Conservation (phyloP, 2,113 vertebrate species). For the Opisthocomus hoazin region DNA sequence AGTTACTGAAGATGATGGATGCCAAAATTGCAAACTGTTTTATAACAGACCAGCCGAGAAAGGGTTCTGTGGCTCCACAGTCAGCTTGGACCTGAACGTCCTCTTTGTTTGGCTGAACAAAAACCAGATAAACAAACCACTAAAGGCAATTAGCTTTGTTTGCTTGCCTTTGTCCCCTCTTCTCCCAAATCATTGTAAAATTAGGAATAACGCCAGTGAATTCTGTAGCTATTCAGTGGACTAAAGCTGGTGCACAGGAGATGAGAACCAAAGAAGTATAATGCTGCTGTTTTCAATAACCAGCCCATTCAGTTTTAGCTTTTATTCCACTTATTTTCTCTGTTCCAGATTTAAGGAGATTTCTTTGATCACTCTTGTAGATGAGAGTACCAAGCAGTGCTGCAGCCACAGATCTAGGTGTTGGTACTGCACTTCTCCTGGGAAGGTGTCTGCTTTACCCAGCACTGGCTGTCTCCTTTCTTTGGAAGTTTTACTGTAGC, state of each 20-base stretch:
- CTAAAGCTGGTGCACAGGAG: conserved; percentile 27
- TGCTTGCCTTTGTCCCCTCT: conserved; percentile 36
- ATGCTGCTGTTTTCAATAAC: conserved; percentile 18
- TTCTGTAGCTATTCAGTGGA: conserved; percentile 17
- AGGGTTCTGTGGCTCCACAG: conserved; percentile 20
- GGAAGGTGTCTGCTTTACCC: neutral
- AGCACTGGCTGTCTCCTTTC: fast-evolving
- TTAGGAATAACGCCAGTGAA: conserved; percentile 47
- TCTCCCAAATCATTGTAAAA: conserved; percentile 50
- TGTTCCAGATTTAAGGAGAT: neutral
- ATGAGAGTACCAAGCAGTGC: neutral
- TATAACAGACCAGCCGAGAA: neutral
- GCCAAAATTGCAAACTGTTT: conserved; percentile 18
- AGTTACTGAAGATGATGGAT: neutral
- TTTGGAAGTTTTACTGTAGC: neutral
- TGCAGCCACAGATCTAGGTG: fast-evolving
- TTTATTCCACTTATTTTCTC: neutral
- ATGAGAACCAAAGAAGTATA: conserved; percentile 3
- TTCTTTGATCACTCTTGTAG: neutral
- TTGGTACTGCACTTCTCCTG: neutral
- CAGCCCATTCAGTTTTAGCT: neutral
- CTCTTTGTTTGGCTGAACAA: conserved; percentile 50
- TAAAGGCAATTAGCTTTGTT: conserved; percentile 55
- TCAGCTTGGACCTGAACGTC: conserved; percentile 44
- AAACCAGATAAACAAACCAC: conserved; percentile 43